phyloP scores from a whole-genome alignment of 2,888 invertebrate species.

The Euclidia mi region DNA sequence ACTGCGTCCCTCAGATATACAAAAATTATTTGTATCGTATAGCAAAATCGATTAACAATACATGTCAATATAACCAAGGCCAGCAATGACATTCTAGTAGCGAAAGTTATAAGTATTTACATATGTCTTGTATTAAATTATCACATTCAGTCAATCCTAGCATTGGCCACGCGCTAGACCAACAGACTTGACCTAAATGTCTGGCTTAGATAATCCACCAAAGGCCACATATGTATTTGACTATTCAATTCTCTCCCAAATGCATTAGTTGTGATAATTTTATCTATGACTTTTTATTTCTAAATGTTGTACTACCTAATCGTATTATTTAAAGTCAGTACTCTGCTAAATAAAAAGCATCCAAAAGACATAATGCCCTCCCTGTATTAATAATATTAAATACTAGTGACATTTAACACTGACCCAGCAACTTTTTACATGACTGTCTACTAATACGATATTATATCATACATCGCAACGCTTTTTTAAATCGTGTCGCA shows the following conservation, averaged over 20 bases:
- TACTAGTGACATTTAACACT: constrained; percentile 14
- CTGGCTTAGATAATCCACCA: constrained; percentile 53
- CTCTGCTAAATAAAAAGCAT: too few relatives aligned
- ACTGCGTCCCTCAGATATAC: too few relatives aligned
- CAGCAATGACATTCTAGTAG: too few relatives aligned
- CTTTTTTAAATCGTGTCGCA: neutral
- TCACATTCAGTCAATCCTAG: constrained; percentile 11
- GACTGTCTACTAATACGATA: neutral
- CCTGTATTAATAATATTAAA: constrained; percentile 14
- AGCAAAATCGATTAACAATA: too few relatives aligned
- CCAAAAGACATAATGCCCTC: too few relatives aligned
- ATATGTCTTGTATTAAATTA: constrained; percentile 14
- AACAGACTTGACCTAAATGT: constrained; percentile 64
- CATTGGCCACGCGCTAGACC: constrained; percentile 15
- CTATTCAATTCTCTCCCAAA: constrained; percentile 60
- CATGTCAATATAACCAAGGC: too few relatives aligned
- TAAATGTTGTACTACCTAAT: too few relatives aligned
- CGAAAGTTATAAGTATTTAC: constrained; percentile 1
- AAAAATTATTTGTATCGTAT: too few relatives aligned
- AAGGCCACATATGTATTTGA: constrained; percentile 69
- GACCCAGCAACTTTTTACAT: constrained; percentile 5
- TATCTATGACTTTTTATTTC: too few relatives aligned
- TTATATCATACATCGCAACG: neutral
- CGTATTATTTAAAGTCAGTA: too few relatives aligned
- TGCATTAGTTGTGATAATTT: constrained; percentile 49